Evolutionary conservation across 2,113 vertebrate genomes (phyloP).

Genomic region (Fukomys damarensis): DNA sequence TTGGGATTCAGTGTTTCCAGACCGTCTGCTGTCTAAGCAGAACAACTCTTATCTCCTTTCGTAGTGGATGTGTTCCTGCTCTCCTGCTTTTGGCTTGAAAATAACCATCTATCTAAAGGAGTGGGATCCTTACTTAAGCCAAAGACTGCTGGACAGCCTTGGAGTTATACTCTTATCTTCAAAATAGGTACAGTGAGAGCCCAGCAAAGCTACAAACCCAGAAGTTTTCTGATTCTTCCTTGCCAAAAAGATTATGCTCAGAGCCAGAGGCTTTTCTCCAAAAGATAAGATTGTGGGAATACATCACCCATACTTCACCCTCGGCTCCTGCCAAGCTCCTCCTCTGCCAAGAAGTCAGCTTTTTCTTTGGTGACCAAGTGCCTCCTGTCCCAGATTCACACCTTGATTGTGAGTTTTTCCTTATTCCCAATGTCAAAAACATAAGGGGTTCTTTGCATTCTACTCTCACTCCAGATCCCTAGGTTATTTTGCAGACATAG

Average conservation of each 20-base stretch:
- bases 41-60: background rate
- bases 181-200: background rate
- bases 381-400: background rate
- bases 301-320: background rate
- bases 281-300: constrained; percentile 37
- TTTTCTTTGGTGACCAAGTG: background rate
- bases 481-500: background rate
- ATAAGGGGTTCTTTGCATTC: background rate
- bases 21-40: background rate
- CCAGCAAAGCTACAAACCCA: background rate
- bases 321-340: constrained; percentile 15
- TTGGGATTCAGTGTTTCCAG: background rate
- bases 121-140: constrained; percentile 31
- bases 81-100: constrained; percentile 49
- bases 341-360: background rate
- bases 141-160: background rate
- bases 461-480: background rate
- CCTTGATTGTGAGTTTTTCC: background rate
- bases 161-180: constrained; percentile 12
- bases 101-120: background rate
- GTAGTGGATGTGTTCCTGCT: background rate
- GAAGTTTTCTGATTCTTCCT: background rate
- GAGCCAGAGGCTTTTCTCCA: constrained; percentile 11
- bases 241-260: constrained; percentile 40
- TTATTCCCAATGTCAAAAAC: background rate